phyloP scores from a whole-genome alignment of 2,113 vertebrate species.

The Australoheros scitulus region DNA sequence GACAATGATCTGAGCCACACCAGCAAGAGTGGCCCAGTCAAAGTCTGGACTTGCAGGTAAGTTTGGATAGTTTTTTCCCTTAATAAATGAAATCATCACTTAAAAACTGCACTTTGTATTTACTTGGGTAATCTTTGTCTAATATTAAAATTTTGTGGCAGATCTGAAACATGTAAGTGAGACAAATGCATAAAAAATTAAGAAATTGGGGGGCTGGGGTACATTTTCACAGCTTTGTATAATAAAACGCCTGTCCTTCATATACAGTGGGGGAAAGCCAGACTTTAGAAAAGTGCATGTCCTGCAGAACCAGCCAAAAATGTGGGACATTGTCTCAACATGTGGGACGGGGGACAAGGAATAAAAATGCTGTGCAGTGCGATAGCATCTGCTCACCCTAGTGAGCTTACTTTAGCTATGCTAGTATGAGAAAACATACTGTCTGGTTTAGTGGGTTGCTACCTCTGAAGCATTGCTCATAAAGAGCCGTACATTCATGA shows the following conservation, averaged over 20 bases:
- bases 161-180: background rate
- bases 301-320: too few species aligned
- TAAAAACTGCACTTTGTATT: constrained; percentile 2
- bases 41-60: background rate
- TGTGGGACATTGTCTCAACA: too few species aligned
- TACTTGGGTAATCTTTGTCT: background rate
- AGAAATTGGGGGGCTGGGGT: background rate
- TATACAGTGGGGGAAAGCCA: too few species aligned
- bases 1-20: background rate
- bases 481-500: background rate
- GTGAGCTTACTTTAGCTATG: background rate
- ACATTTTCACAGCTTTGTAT: too few species aligned
- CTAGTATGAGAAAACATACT: background rate
- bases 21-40: background rate
- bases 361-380: background rate
- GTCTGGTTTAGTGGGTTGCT: background rate
- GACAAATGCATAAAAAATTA: background rate
- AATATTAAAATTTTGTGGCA: background rate
- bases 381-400: background rate
- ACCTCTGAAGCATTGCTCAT: background rate
- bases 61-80: background rate
- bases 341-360: too few species aligned
- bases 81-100: background rate
- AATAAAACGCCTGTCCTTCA: too few species aligned
- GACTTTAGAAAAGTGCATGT: too few species aligned